Evolutionary conservation across 2,888 invertebrate genomes (phyloP), one percentile per base, ranked within the genome.

Genomic region (Hoplodrina ambigua): DNA sequence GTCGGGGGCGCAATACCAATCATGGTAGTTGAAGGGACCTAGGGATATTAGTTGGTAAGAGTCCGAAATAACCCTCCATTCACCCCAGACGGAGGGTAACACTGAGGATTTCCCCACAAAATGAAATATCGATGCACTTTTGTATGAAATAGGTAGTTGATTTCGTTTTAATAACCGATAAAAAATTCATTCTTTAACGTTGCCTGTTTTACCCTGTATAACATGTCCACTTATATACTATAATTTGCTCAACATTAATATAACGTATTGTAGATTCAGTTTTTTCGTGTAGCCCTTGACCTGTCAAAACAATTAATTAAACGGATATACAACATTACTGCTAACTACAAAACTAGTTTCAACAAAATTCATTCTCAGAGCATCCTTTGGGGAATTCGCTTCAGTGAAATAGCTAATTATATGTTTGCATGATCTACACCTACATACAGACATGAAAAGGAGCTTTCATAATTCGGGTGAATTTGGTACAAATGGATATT

Each of bases 331-430:
- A 46, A 78, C 20, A 74, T 70, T 41, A 75, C 25, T 19, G 61
- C 11, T n/a, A 67, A 68, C 37, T 62, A 50, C 37, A 41, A 46
- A 75, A 75, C 61, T 60, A 53, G 64, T 75, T 75, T 44, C 46
- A 63, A 55, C 73, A 66, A 59, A 79, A 73, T 75, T 77, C 53
- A 58, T 69, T 69, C 61, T 54, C 44, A 37, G 49, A 33, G 15
- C 25, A 56, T 30, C 44, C 80, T 53, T 75, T 17, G n/a, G 44
- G 61, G 77, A 75, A 74, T 57, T 46, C 0, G 20, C 37, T 60
- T 20, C 58, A 63, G 49, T 17, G 53, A 56, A 78, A 19, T 20
- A 56, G 49, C 25, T 1, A n/a, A 0, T 49, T 75, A 68, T 80
- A 55, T 37, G 63, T 59, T 62, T 25, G 30, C 30, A 7, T 49